phyloP scores from a whole-genome alignment of 2,888 invertebrate genomes.

The Liopterus haemorrhoidalis region DNA sequence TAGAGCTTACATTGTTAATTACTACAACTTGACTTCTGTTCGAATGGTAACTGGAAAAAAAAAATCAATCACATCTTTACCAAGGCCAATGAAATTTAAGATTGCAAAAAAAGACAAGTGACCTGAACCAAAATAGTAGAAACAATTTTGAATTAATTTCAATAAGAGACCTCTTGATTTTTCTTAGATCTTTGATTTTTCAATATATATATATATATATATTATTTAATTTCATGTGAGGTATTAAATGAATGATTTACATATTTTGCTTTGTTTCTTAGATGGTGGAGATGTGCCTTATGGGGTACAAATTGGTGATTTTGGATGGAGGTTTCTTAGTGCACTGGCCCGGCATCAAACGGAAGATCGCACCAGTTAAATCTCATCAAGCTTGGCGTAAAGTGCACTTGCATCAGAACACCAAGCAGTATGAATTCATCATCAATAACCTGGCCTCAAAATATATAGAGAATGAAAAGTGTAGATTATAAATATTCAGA shows the following conservation, averaged over 20 bases:
- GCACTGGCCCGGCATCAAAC: conserved; percentile 59
- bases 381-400: conserved; percentile 39
- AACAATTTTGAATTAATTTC: neutral
- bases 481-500: conserved; percentile 32
- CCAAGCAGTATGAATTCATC: conserved; percentile 49
- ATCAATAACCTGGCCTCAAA: conserved; percentile 46
- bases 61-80: too few species aligned
- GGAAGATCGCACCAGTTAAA: conserved; percentile 40
- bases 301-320: conserved; percentile 64
- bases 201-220: neutral
- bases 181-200: neutral
- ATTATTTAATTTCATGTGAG: too few species aligned
- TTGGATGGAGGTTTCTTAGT: conserved; percentile 69
- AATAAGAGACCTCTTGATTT: neutral
- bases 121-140: neutral
- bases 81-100: too few species aligned
- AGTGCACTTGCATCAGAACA: conserved; percentile 43
- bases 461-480: conserved; percentile 48
- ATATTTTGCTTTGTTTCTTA: conserved; percentile 43
- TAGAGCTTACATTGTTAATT: too few species aligned
- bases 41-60: too few species aligned
- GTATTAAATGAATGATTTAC: neutral
- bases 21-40: too few species aligned
- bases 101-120: neutral
- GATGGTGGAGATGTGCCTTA: conserved; percentile 73